Evolutionary conservation across 2,888 invertebrate species (phyloP), one percentile per base, ranked within the genome.

Genomic region (Xestia ashworthii): DNA sequence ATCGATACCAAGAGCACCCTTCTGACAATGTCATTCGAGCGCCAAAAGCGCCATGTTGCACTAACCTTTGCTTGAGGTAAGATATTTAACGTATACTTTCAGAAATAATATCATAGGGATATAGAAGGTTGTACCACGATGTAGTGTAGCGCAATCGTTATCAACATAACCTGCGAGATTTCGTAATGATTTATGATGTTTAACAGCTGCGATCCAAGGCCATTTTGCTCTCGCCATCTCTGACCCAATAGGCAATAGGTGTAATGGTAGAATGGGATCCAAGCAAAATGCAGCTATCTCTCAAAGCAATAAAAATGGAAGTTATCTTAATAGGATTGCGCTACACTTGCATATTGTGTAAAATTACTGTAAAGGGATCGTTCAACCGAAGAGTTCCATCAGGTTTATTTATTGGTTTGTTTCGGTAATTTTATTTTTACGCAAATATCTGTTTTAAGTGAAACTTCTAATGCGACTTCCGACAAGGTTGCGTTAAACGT

Each of bases 191-290:
- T 32, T 48, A 69, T 73, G 50, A 68, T 60, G 60, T 60, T 78
- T 25, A 58, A 69, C 62, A 58, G 62, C 76, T 68, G 50, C 19
- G 55, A 68, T 66, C 55, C 74, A 84, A 74, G 84, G 84, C 22
- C 70, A 53, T 71, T 64, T 62, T 71, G 44, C 53, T 74, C n/a
- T 74, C 53, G 60, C 38, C 64, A 48, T 69, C 69, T 48, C 32
- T 83, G 78, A 78, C 22, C 72, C 73, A 78, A 83, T 55, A 48
- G 41, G 38, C 46, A 46, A 67, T 48, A 48, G 38, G 16, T 66
- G 19, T 32, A 60, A 32, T 32, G 16, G 46, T 70, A 25, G 22
- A 60, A 6, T 73, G n/a, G 6, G 4, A 48, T 66, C 6, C 25
- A 46, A 78, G 50, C 38, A 46, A 60, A 77, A 16, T 50, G 25